Evolutionary conservation across 1,140 invertebrate genomes (phyloP).

Genomic region (Drosophila lini): DNA sequence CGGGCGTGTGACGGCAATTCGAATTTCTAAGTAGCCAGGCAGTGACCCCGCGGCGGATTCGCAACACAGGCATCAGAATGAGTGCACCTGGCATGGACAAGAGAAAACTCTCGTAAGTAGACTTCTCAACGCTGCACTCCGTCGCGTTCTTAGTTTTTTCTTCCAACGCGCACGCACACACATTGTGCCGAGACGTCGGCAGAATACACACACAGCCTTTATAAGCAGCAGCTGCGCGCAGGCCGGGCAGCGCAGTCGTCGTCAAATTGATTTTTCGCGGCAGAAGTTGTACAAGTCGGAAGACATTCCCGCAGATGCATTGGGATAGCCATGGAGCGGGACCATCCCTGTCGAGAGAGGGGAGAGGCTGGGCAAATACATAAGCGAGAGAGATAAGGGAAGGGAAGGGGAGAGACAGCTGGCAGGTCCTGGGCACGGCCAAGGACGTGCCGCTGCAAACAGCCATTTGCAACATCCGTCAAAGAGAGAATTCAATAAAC

Average conservation of each 20-base stretch:
- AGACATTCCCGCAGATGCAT: constrained; percentile 41
- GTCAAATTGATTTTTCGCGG: constrained; percentile 76
- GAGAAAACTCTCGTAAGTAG: constrained; percentile 86
- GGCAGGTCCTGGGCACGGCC: constrained; percentile 50
- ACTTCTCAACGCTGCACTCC: constrained; percentile 22
- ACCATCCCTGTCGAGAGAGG: constrained; percentile 5
- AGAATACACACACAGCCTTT: constrained; percentile 39
- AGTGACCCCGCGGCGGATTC: constrained; percentile 37
- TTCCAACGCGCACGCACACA: constrained; percentile 55
- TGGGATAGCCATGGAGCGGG: constrained; percentile 52
- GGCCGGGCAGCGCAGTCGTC: constrained; percentile 63
- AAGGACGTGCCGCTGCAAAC: constrained; percentile 36
- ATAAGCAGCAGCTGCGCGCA: constrained; percentile 71
- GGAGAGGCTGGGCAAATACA: constrained; percentile 1
- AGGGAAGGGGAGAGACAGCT: constrained; percentile 12
- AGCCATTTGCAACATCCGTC: constrained; percentile 5
- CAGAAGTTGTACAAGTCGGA: constrained; percentile 46
- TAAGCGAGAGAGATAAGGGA: constrained; percentile 1
- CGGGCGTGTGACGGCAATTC: constrained; percentile 39
- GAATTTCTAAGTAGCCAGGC: constrained; percentile 50
- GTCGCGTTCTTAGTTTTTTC: constrained; percentile 54
- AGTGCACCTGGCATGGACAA: constrained; percentile 85
- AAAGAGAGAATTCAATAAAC: constrained; percentile 1
- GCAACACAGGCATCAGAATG: constrained; percentile 63
- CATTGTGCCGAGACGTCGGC: constrained; percentile 31